These are phyloP conservation scores for Tetanocera ferruginea DNA, from an alignment of 2,888 invertebrate genomes.

Conservation along the genomic window DNA sequence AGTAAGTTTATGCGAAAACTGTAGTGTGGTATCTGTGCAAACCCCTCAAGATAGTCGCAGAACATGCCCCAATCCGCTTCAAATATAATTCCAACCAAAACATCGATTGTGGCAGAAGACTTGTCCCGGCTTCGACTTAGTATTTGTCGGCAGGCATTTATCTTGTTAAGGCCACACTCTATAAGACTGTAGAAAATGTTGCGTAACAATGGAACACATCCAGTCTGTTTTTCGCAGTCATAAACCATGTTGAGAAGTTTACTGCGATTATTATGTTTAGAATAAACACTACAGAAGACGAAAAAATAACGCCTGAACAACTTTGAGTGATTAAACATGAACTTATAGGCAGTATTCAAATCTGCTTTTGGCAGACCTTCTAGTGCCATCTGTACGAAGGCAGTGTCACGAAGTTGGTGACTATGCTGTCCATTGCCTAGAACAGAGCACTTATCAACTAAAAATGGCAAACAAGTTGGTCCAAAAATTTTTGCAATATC, in stretches of 20 bases:
- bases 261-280: slow-evolving; percentile 47
- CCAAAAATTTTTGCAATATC: slow-evolving; percentile 47
- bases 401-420: slow-evolving; percentile 44
- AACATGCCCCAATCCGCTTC: slow-evolving; percentile 55
- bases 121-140: slow-evolving; percentile 43
- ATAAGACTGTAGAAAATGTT: slow-evolving; percentile 45
- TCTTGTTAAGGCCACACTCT: slow-evolving; percentile 48
- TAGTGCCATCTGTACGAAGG: slow-evolving; percentile 34
- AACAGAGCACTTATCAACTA: slow-evolving; percentile 44
- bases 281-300: slow-evolving; percentile 50
- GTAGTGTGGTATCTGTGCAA: slow-evolving; percentile 44
- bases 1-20: slow-evolving; percentile 49
- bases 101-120: slow-evolving; percentile 46
- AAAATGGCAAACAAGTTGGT: slow-evolving; percentile 46
- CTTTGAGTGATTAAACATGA: slow-evolving; percentile 46
- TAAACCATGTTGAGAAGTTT: slow-evolving; percentile 51
- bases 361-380: slow-evolving; percentile 33
- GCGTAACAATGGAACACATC: slow-evolving; percentile 44
- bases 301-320: slow-evolving; percentile 46
- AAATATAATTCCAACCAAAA: slow-evolving; percentile 52
- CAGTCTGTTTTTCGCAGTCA: slow-evolving; percentile 53
- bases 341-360: slow-evolving; percentile 42
- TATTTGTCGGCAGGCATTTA: slow-evolving; percentile 50
- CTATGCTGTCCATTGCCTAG: slow-evolving; percentile 33
- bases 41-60: slow-evolving; percentile 49